These are phyloP conservation scores for Perccottus glenii DNA, from an alignment of 2,113 vertebrate genomes.

Conservation along the genomic window DNA sequence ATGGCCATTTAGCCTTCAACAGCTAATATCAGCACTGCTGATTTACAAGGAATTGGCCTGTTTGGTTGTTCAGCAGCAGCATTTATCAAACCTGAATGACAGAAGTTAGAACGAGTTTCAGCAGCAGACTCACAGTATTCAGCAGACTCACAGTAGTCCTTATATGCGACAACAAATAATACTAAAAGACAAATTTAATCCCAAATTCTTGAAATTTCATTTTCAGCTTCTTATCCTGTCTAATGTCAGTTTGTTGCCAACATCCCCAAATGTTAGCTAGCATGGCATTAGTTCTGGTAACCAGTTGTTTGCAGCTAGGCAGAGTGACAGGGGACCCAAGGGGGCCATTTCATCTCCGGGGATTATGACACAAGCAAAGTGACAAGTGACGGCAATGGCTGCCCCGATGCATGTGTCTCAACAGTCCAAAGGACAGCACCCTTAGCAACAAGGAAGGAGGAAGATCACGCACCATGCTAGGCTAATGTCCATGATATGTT, in stretches of 20 bases:
- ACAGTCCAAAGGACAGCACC: constrained; percentile 60
- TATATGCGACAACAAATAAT: too few relatives aligned
- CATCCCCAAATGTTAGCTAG: constrained; percentile 17
- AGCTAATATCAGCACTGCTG: constrained; percentile 73
- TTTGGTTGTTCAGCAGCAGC: constrained; percentile 38
- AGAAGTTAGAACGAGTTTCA: constrained; percentile 11
- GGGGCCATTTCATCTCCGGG: constrained; percentile 52
- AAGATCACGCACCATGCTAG: constrained; percentile 63
- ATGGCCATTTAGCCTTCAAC: constrained; percentile 79
- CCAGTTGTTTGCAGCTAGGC: constrained; percentile 66
- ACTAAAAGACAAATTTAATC: background rate
- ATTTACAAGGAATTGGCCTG: constrained; percentile 73
- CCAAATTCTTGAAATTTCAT: background rate
- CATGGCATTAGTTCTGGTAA: constrained; percentile 38
- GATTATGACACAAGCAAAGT: constrained; percentile 61
- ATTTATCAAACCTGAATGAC: constrained; percentile 45
- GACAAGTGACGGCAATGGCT: constrained; percentile 60
- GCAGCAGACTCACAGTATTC: constrained; percentile 5
- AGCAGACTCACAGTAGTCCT: constrained; percentile 3
- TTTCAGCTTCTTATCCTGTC: too few relatives aligned
- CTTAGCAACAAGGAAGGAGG: constrained; percentile 64
- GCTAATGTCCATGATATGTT: constrained; percentile 63
- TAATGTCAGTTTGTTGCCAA: constrained; percentile 24
- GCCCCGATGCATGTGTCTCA: constrained; percentile 41
- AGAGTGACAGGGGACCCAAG: constrained; percentile 65